phyloP scores from a whole-genome alignment of 2,888 invertebrate genomes.

The Harmothoe impar region DNA sequence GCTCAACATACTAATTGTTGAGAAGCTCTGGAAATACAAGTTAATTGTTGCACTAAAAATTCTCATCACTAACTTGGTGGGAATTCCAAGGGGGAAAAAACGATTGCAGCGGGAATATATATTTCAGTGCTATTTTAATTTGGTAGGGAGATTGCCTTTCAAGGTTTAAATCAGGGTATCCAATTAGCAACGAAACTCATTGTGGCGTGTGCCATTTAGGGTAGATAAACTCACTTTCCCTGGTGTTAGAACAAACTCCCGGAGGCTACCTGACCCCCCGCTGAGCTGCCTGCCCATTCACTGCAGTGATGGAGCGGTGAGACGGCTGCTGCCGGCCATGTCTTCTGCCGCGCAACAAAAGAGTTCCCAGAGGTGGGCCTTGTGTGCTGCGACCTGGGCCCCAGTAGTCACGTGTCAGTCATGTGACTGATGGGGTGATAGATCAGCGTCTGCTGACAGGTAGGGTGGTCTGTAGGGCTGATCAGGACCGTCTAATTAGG shows the following conservation, averaged over 20 bases:
- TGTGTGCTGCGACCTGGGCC: not conserved
- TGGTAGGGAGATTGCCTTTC: not conserved
- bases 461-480: not conserved
- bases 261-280: not conserved
- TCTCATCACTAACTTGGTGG: too few relatives aligned
- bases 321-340: not conserved
- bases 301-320: not conserved
- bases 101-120: too few relatives aligned
- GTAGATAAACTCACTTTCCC: not conserved
- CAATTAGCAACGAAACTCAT: not conserved
- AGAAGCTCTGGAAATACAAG: too few relatives aligned
- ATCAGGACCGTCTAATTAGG: too few relatives aligned
- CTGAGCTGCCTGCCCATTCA: constrained; percentile 6
- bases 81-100: too few relatives aligned
- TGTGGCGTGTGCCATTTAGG: not conserved
- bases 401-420: not conserved
- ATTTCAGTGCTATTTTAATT: too few relatives aligned
- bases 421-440: constrained; percentile 4
- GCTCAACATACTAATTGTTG: too few relatives aligned
- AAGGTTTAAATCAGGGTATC: not conserved
- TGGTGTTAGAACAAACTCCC: constrained; percentile 27
- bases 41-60: too few relatives aligned
- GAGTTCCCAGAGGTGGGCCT: not conserved
- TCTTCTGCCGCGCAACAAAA: constrained; percentile 27
- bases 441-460: not conserved